phyloP scores from a whole-genome alignment of 2,113 vertebrate species.

The Halichoeres trimaculatus region DNA sequence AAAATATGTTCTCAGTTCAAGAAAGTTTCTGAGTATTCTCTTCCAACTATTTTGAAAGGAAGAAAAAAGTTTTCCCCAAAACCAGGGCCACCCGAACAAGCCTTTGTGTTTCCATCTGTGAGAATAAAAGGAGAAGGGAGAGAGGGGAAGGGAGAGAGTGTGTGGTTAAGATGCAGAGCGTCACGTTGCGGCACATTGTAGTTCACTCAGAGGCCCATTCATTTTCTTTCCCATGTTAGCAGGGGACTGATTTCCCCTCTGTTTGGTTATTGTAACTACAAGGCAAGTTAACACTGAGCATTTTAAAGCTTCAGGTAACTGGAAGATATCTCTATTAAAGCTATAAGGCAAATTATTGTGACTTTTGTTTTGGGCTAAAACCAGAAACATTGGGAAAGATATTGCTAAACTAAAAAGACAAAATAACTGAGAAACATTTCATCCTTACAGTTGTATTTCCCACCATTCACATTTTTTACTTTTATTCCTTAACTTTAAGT shows the following conservation, averaged over 20 bases:
- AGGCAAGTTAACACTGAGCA: slow-evolving; percentile 17
- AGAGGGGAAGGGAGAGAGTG: neutral
- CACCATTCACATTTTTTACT: no score
- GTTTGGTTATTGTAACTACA: neutral
- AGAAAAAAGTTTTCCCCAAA: neutral
- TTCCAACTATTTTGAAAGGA: neutral
- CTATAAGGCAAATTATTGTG: no score
- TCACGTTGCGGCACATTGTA: slow-evolving; percentile 9
- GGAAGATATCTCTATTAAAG: neutral
- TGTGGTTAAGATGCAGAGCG: slow-evolving; percentile 16
- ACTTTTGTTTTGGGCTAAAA: no score
- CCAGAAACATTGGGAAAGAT: no score
- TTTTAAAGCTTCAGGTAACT: neutral
- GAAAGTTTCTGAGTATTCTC: neutral
- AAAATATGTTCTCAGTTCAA: neutral
- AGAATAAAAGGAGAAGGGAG: neutral
- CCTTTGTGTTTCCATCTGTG: slow-evolving; percentile 8
- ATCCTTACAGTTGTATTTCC: no score
- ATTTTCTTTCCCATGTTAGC: slow-evolving; percentile 2
- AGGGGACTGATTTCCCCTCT: slow-evolving; percentile 15
- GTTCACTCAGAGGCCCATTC: neutral
- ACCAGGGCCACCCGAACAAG: neutral
- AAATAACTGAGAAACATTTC: no score
- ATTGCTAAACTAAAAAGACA: no score
- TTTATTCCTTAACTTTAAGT: no score